Conservation (phyloP, 1,140 invertebrate genomes). For the Elymnias hypermnestra region DNA sequence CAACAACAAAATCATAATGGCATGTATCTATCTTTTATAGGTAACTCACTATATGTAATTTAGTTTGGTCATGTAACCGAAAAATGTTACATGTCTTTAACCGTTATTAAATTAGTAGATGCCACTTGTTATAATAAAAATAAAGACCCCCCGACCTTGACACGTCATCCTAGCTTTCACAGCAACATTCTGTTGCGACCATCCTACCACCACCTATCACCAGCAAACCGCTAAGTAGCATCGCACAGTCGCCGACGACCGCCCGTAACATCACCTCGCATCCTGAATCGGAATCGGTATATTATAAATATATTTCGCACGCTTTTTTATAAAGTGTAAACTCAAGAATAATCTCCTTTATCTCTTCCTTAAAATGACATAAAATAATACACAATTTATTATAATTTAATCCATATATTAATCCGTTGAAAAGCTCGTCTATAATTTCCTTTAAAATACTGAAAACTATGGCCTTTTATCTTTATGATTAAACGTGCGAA, state of each 20-base stretch:
- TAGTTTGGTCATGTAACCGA: too few species aligned
- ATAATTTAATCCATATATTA: neutral
- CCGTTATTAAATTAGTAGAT: neutral
- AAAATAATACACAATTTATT: too few species aligned
- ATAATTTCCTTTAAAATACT: too few species aligned
- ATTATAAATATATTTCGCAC: neutral
- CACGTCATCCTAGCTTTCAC: slow-evolving; percentile 16
- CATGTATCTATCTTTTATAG: too few species aligned
- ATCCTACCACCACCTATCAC: neutral
- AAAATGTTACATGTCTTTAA: too few species aligned
- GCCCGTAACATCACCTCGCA: neutral
- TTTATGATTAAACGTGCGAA: too few species aligned
- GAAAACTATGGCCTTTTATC: too few species aligned
- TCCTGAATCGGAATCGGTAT: slow-evolving; percentile 2
- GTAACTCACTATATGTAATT: too few species aligned
- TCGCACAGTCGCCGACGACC: slow-evolving; percentile 1
- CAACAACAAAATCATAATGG: too few species aligned
- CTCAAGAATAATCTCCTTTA: too few species aligned
- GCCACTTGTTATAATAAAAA: neutral
- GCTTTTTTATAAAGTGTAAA: neutral
- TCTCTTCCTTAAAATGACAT: too few species aligned
- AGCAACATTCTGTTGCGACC: slow-evolving; percentile 2
- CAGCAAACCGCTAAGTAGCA: neutral
- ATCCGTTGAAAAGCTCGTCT: too few species aligned
- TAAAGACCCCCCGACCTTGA: slow-evolving; percentile 15